Evolutionary conservation across 1,140 invertebrate species (phyloP).

Genomic region (Meloidogyne floridensis): DNA sequence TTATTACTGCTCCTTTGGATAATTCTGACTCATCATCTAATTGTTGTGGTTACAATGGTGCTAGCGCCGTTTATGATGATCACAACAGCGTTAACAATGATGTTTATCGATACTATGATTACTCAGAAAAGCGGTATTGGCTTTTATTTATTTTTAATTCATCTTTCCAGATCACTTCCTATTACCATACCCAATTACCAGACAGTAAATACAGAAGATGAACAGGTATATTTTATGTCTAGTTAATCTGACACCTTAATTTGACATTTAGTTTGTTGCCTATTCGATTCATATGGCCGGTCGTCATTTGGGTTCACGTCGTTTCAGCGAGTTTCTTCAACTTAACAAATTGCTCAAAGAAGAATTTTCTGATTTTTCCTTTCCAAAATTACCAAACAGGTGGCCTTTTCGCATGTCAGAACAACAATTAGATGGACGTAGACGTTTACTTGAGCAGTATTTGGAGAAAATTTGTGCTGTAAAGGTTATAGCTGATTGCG

Average conservation of each 20-base stretch:
- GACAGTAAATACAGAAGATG: slow-evolving; percentile 77
- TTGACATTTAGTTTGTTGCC: slow-evolving; percentile 78
- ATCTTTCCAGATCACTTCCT: slow-evolving; percentile 77
- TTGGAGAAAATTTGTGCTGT: slow-evolving; percentile 97
- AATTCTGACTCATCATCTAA: slow-evolving; percentile 66
- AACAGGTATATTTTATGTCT: slow-evolving; percentile 68
- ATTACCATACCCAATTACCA: slow-evolving; percentile 96
- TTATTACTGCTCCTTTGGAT: slow-evolving; percentile 25
- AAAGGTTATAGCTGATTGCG: slow-evolving; percentile 92
- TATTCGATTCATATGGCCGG: slow-evolving; percentile 99
- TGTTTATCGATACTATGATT: slow-evolving; percentile 88
- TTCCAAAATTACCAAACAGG: slow-evolving; percentile 96
- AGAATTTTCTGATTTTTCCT: slow-evolving; percentile 94
- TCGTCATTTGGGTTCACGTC: slow-evolving; percentile 87
- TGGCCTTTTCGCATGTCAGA: slow-evolving; percentile 95
- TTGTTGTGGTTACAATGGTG: slow-evolving; percentile 74
- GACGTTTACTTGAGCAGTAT: slow-evolving; percentile 92
- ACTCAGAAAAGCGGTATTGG: slow-evolving; percentile 84
- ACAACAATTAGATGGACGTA: slow-evolving; percentile 89
- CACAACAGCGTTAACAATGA: slow-evolving; percentile 69
- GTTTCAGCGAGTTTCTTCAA: slow-evolving; percentile 80
- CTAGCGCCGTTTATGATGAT: slow-evolving; percentile 67
- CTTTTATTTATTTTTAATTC: not conserved
- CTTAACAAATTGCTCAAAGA: slow-evolving; percentile 86
- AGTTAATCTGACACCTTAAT: not conserved